Conservation (phyloP, 2,113 vertebrate genomes). For the Etheostoma spectabile region DNA sequence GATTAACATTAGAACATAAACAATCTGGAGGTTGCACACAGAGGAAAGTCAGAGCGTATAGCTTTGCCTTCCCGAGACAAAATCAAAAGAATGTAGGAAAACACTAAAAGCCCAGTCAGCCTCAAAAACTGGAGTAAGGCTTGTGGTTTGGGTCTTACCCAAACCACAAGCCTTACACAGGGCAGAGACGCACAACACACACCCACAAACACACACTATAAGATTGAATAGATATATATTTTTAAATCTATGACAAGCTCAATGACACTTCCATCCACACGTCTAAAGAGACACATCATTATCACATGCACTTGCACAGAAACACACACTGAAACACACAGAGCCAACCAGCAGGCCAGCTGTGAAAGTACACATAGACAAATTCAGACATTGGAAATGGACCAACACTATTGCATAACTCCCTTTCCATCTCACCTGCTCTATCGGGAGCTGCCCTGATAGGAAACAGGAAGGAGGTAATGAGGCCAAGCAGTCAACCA, state of each 20-base stretch:
- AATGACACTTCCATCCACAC: conserved; percentile 11
- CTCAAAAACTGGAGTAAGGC: conserved; percentile 25
- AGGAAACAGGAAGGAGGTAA: conserved; percentile 65
- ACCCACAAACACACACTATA: conserved; percentile 13
- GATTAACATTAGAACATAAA: conserved; percentile 6
- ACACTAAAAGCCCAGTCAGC: conserved; percentile 37
- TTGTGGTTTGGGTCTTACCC: background rate
- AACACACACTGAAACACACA: conserved; percentile 18
- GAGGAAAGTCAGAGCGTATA: background rate
- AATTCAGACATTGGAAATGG: conserved; percentile 34
- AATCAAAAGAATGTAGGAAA: conserved; percentile 65
- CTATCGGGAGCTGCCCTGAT: conserved; percentile 19
- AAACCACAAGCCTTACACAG: conserved; percentile 40
- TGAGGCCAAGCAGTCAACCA: conserved; percentile 44
- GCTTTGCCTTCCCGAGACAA: conserved; percentile 22
- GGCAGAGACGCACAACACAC: conserved; percentile 35
- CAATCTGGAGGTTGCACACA: conserved; percentile 1
- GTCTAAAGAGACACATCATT: conserved; percentile 19
- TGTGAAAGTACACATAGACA: conserved; percentile 34
- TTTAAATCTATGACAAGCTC: background rate
- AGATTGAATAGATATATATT: background rate
- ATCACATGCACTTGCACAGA: background rate
- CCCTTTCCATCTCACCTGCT: conserved; percentile 56
- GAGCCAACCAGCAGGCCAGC: conserved; percentile 13
- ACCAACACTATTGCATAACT: conserved; percentile 45